Evolutionary conservation across 2,113 vertebrate species (phyloP).

Genomic region (Athene cunicularia): DNA sequence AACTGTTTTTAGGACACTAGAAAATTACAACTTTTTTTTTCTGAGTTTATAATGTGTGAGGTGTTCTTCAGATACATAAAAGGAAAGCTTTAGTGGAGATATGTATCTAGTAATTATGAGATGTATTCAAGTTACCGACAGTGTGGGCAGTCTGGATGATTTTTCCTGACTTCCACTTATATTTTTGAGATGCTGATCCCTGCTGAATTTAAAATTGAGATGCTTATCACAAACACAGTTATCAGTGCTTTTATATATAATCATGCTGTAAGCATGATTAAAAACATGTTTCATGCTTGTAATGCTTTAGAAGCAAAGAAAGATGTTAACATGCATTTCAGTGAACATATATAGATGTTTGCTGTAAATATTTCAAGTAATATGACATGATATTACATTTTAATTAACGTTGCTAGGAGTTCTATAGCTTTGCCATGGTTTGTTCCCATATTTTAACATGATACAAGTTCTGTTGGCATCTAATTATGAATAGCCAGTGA

Average conservation of each 20-base stretch:
- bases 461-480: not conserved
- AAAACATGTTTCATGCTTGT: not conserved
- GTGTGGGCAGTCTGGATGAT: not conserved
- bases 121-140: not conserved
- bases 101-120: not conserved
- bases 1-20: not conserved
- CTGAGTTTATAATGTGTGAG: not conserved
- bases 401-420: slow-evolving; percentile 28
- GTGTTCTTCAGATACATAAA: not conserved
- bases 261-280: not conserved
- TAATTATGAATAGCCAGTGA: not conserved
- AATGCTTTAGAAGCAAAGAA: slow-evolving; percentile 10
- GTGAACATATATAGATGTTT: slow-evolving; percentile 12
- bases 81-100: not conserved
- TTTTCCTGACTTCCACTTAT: not conserved
- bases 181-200: slow-evolving; percentile 26
- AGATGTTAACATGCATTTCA: slow-evolving; percentile 32
- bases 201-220: slow-evolving; percentile 33
- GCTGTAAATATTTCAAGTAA: slow-evolving; percentile 48
- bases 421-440: not conserved
- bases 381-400: slow-evolving; percentile 20
- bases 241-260: slow-evolving; percentile 11
- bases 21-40: not conserved
- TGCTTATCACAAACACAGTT: not conserved
- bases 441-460: not conserved